These are phyloP conservation scores for Heliconius cydno DNA, from an alignment of 2,888 invertebrate species.

Conservation along the genomic window DNA sequence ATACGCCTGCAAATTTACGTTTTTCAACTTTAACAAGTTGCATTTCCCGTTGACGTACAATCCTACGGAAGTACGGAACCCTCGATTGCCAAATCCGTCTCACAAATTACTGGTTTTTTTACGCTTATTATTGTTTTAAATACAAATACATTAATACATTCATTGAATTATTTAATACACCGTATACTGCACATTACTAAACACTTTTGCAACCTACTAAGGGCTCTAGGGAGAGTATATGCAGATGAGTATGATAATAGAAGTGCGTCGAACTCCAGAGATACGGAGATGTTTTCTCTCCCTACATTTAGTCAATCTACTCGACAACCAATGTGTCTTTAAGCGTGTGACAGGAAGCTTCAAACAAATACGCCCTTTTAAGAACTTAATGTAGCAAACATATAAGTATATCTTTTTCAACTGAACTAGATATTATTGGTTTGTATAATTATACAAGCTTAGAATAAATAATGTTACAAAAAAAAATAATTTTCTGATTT, in stretches of 20 bases:
- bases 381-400: neutral
- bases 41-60: too few species aligned
- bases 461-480: neutral
- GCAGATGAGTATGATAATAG: conserved; percentile 65
- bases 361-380: conserved; percentile 49
- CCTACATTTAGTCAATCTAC: conserved; percentile 53
- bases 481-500: too few species aligned
- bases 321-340: conserved; percentile 54
- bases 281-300: conserved; percentile 53
- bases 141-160: neutral
- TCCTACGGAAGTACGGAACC: too few species aligned
- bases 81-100: too few species aligned
- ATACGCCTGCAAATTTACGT: too few species aligned
- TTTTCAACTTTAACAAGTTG: too few species aligned
- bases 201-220: conserved; percentile 25
- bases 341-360: conserved; percentile 58
- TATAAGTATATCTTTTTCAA: neutral
- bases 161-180: neutral
- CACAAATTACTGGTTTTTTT: too few species aligned
- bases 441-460: neutral
- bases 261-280: conserved; percentile 58
- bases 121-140: neutral
- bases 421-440: too few species aligned
- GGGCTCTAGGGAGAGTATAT: conserved; percentile 42
- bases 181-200: conserved; percentile 19